phyloP scores from a whole-genome alignment of 2,113 vertebrate genomes.

The Pao palembangensis region DNA sequence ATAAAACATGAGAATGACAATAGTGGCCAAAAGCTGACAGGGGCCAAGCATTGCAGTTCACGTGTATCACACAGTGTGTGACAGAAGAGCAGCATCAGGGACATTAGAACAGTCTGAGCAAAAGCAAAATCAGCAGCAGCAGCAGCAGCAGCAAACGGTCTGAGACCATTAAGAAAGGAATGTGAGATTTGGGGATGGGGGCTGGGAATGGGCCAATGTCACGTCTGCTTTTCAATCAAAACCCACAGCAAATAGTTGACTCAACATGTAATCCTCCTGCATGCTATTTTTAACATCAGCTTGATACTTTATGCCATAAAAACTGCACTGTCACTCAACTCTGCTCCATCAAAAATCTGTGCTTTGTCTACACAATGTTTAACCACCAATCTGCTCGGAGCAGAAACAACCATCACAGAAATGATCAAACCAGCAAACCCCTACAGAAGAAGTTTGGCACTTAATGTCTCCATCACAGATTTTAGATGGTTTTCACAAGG shows the following conservation, averaged over 20 bases:
- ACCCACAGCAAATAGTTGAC: neutral
- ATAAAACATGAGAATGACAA: constrained; percentile 54
- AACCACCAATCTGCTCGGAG: too few relatives aligned
- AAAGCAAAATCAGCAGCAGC: too few relatives aligned
- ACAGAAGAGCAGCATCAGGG: constrained; percentile 37
- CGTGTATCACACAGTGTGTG: constrained; percentile 40
- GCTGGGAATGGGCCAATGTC: constrained; percentile 19
- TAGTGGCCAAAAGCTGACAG: constrained; percentile 52
- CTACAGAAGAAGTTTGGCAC: too few relatives aligned
- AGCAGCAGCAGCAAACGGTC: neutral
- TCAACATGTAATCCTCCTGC: neutral
- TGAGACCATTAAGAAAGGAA: constrained; percentile 19
- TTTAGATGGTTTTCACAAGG: too few relatives aligned
- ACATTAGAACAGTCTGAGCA: constrained; percentile 7
- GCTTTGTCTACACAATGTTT: too few relatives aligned
- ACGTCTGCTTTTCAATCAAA: neutral
- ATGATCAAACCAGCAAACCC: too few relatives aligned
- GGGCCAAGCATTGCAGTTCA: constrained; percentile 32
- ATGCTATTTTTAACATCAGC: neutral
- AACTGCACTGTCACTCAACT: too few relatives aligned
- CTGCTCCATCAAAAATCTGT: too few relatives aligned
- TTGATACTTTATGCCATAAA: too few relatives aligned
- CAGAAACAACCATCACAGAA: too few relatives aligned
- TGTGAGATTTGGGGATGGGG: constrained; percentile 46
- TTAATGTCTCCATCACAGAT: too few relatives aligned